phyloP scores from a whole-genome alignment of 1,140 invertebrate genomes.

The Drosophila sulfurigaster region DNA sequence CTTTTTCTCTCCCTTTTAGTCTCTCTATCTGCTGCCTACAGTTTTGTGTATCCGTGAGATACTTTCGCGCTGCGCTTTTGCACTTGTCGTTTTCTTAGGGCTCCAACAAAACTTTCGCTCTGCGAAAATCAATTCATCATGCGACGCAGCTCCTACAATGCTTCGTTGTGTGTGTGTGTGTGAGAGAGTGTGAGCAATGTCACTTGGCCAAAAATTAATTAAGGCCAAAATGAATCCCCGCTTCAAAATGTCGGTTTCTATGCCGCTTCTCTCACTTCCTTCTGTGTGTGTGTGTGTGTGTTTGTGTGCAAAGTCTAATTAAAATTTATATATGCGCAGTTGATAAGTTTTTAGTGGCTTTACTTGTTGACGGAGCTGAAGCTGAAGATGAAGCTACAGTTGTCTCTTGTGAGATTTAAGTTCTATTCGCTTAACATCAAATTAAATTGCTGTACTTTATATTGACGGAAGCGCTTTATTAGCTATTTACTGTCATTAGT shows the following conservation, averaged over 20 bases:
- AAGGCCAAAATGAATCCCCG: constrained; percentile 62
- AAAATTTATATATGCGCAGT: constrained; percentile 79
- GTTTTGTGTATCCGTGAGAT: constrained; percentile 71
- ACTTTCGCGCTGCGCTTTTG: constrained; percentile 76
- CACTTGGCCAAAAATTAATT: constrained; percentile 82
- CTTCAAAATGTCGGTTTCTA: constrained; percentile 52
- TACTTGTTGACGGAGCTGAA: constrained; percentile 41
- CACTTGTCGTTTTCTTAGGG: constrained; percentile 39
- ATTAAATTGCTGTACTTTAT: neutral
- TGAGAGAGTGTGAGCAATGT: constrained; percentile 49
- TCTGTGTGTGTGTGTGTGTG: constrained; percentile 36
- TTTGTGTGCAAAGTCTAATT: constrained; percentile 63
- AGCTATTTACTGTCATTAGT: neutral
- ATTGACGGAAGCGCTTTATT: neutral
- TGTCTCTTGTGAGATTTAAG: constrained; percentile 9
- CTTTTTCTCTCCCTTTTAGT: neutral
- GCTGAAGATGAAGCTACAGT: constrained; percentile 21
- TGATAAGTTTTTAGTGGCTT: constrained; percentile 81
- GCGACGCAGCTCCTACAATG: constrained; percentile 6
- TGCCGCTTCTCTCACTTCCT: constrained; percentile 10
- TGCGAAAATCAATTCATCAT: constrained; percentile 73
- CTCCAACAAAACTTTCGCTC: constrained; percentile 57
- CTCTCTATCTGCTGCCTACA: neutral
- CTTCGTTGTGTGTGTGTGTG: constrained; percentile 2
- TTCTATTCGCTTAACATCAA: neutral